Percentiles rank a stretch among this genome's conserved stretches.
phyloP scores from a whole-genome alignment of 2,113 vertebrate species.

The Panthera tigris region DNA sequence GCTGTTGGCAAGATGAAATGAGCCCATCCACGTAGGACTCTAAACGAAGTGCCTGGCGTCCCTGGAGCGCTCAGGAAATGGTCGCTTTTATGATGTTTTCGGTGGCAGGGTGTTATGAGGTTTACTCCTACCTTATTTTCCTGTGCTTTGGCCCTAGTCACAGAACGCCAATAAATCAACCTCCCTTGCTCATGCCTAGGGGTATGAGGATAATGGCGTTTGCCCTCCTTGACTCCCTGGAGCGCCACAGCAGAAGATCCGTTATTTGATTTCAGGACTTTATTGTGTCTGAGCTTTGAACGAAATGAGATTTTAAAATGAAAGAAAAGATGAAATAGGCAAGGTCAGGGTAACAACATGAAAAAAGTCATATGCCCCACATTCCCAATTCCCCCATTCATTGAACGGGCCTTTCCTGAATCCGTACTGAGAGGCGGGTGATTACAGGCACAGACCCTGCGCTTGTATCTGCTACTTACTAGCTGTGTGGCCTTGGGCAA shows the following conservation, averaged over 20 bases:
- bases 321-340: constrained; percentile 47
- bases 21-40: neutral
- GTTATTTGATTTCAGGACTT: constrained; percentile 45
- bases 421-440: neutral
- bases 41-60: neutral
- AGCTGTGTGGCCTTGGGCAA: neutral
- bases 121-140: constrained; percentile 21
- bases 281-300: constrained; percentile 36
- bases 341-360: constrained; percentile 37
- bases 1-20: neutral
- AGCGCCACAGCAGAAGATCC: neutral
- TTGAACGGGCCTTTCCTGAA: neutral
- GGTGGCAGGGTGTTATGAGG: neutral
- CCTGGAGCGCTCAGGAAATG: neutral
- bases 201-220: neutral
- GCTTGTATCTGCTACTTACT: neutral
- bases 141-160: neutral
- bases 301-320: constrained; percentile 61
- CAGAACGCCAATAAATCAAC: neutral
- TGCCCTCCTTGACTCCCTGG: neutral
- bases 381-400: neutral
- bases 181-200: neutral
- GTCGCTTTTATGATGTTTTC: constrained; percentile 10
- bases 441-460: neutral
- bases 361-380: neutral